Conservation (phyloP, 1,140 invertebrate species). For the Cyclargus thomasi region DNA sequence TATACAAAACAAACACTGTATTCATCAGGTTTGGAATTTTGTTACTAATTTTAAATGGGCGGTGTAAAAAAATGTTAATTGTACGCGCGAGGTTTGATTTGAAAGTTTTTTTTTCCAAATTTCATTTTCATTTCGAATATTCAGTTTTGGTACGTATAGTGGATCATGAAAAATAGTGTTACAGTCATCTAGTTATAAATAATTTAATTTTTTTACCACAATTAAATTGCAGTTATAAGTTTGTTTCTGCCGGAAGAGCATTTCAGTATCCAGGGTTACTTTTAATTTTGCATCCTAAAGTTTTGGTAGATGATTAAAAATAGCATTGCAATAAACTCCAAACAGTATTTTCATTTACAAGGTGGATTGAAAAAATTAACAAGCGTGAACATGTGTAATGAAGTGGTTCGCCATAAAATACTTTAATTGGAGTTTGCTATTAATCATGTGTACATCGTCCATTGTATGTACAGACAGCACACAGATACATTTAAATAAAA, state of each 20-base stretch:
- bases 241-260: background rate
- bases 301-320: too few species aligned
- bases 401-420: conserved; percentile 27
- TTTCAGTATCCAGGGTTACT: too few species aligned
- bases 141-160: too few species aligned
- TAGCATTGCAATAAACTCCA: too few species aligned
- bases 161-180: too few species aligned
- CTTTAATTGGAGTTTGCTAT: conserved; percentile 34
- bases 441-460: conserved; percentile 29
- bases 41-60: background rate
- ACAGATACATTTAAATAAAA: background rate
- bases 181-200: too few species aligned
- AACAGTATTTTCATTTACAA: background rate
- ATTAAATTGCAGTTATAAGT: background rate
- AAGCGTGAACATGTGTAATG: conserved; percentile 25
- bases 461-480: background rate
- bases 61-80: background rate
- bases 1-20: conserved; percentile 8
- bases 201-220: too few species aligned
- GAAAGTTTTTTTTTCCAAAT: too few species aligned
- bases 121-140: too few species aligned
- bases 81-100: too few species aligned
- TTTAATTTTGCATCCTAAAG: too few species aligned
- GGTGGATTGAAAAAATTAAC: background rate
- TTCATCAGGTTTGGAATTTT: conserved; percentile 8